Evolutionary conservation across 2,888 invertebrate genomes (phyloP).

Genomic region (Tyria jacobaeae): DNA sequence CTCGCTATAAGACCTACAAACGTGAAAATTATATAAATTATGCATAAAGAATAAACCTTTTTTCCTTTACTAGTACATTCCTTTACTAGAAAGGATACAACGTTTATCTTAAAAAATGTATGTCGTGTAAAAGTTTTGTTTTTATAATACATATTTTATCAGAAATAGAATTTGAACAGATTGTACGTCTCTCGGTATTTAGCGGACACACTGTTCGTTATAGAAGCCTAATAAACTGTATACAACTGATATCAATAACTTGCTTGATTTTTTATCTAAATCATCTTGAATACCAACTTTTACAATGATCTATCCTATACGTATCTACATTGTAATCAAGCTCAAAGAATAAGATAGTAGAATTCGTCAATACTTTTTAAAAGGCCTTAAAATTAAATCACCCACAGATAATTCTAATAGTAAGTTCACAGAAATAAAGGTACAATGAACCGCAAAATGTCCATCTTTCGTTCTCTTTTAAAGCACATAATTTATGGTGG

Average conservation of each 20-base stretch:
- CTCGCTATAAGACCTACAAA: conserved; percentile 44
- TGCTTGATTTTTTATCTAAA: not conserved
- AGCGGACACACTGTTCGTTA: not conserved
- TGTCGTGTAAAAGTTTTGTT: not conserved
- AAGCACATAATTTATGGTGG: conserved; percentile 41
- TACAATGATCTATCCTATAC: no score
- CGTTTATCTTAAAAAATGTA: not conserved
- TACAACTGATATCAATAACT: no score
- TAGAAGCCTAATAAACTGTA: not conserved
- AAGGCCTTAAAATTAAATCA: conserved; percentile 9
- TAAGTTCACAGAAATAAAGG: not conserved
- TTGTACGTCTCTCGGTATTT: not conserved
- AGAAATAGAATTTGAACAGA: not conserved
- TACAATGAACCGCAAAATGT: conserved; percentile 12
- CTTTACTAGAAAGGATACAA: not conserved
- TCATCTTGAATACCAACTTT: not conserved
- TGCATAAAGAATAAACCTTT: conserved; percentile 34
- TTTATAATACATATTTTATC: not conserved
- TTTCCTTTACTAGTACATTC: conserved; percentile 23
- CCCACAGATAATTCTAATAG: conserved; percentile 7
- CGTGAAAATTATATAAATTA: conserved; percentile 41
- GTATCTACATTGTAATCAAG: not conserved
- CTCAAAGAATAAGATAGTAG: no score
- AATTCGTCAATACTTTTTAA: not conserved
- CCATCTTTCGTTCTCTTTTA: conserved; percentile 9